A percentile compares a stretch with the other conserved stretches of the same genome.
These are phyloP conservation scores for Pachydiplax longipennis DNA, from an alignment of 2,888 invertebrate genomes.

Conservation along the genomic window DNA sequence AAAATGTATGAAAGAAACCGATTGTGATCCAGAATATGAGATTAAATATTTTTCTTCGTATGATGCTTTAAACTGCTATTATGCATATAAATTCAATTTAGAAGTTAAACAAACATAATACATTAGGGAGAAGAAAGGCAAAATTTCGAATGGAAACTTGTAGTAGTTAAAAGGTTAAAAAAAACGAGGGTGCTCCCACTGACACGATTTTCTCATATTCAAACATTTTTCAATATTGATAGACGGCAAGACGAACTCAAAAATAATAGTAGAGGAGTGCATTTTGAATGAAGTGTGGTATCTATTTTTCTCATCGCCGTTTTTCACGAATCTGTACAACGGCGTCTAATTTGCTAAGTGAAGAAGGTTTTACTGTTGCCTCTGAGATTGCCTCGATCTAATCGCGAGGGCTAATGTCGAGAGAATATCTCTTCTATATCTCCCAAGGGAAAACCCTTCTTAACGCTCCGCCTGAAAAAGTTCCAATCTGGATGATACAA, in stretches of 20 bases:
- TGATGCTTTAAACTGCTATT: too few relatives aligned
- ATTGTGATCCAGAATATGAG: too few relatives aligned
- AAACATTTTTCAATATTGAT: too few relatives aligned
- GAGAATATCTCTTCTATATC: neutral
- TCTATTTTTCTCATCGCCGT: neutral
- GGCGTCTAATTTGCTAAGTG: conserved; percentile 11
- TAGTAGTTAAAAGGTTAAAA: too few relatives aligned
- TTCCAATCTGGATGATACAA: neutral
- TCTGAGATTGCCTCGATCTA: neutral
- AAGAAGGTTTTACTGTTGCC: neutral
- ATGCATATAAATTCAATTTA: too few relatives aligned
- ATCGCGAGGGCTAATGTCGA: conserved; percentile 2
- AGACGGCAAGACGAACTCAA: neutral
- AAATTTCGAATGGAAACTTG: too few relatives aligned
- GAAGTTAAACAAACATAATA: too few relatives aligned
- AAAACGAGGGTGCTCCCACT: too few relatives aligned
- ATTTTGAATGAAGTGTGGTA: neutral
- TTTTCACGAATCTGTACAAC: neutral
- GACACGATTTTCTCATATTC: too few relatives aligned
- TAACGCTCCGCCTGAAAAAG: neutral
- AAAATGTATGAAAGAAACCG: too few relatives aligned
- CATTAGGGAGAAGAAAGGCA: too few relatives aligned
- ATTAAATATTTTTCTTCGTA: too few relatives aligned
- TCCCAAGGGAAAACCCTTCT: neutral
- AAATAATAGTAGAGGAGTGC: neutral